A percentile compares a stretch with the other conserved stretches of the same genome.
phyloP scores from a whole-genome alignment of 2,888 invertebrate genomes.

The Trypoxylon attenuatum region DNA sequence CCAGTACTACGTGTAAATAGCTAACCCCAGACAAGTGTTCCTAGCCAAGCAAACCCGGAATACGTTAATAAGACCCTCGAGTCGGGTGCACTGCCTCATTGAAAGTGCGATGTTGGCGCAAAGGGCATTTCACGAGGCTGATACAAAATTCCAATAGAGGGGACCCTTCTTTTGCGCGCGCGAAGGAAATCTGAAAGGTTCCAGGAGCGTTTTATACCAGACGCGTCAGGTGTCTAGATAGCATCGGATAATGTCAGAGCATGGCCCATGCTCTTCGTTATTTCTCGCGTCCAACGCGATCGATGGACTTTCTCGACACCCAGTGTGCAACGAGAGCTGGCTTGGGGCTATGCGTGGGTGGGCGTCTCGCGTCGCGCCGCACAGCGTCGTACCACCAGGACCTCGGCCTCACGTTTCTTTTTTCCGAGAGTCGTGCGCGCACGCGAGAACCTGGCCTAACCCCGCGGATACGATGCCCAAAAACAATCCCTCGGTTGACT shows the following conservation, averaged over 20 bases:
- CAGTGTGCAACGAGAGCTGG: conserved; percentile 31
- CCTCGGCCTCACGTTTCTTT: conserved; percentile 9
- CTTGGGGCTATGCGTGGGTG: conserved; percentile 50
- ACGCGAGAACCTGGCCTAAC: too few species aligned
- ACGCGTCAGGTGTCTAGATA: conserved; percentile 25
- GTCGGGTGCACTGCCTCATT: too few species aligned
- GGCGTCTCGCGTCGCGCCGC: conserved; percentile 42
- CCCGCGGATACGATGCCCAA: conserved; percentile 41
- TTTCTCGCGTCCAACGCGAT: too few species aligned
- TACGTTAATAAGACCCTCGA: too few species aligned
- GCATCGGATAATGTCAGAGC: conserved; percentile 40
- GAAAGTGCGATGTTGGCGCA: too few species aligned
- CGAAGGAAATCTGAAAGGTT: neutral
- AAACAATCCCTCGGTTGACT: conserved; percentile 48
- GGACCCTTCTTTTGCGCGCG: neutral
- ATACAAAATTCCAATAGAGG: neutral
- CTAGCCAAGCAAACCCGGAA: too few species aligned
- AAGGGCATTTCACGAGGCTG: too few species aligned
- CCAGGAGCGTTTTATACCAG: neutral
- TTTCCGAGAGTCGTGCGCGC: neutral
- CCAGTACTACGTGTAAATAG: too few species aligned
- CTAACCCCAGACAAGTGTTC: too few species aligned
- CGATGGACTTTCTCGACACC: conserved; percentile 45
- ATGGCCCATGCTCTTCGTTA: too few species aligned
- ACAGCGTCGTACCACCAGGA: conserved; percentile 8